Base-by-base conservation (phyloP, 2,113 vertebrate species). In the Sprattus sprattus region DNA sequence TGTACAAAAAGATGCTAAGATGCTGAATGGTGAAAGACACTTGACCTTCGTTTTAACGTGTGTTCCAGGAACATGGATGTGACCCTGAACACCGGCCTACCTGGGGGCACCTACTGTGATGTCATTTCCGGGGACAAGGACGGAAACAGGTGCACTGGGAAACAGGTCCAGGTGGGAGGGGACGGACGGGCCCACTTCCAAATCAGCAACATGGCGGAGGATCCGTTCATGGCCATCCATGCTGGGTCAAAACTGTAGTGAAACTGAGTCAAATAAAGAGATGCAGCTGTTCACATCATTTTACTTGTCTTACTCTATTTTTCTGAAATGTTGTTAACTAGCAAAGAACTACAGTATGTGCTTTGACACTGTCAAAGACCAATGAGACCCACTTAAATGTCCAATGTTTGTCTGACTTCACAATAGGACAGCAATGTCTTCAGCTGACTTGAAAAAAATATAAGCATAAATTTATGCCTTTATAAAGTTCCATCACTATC, bases 81-180 rank as follows among this genome's bases (percentile, higher is more conserved):
- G 25, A 89, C 86, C 57, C 89, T 99, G 85, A 95, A 95, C 93
- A 99, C 97, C 0, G 97, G 97, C 80, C 94, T 99, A 90, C 95
- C 96, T n/a, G 91, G 90, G 81, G 97, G 97, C 18, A 96, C 95
- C 82, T 99, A 99, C 87, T 98, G 97, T 82, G 98, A 99, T 32
- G 91, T 99, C 45, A 97, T 99, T 86, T 99, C 98, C 45, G 97
- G 97, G 32, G 92, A 97, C 85, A 99, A 98, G 60, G 91, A 96
- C 16, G 82, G 82, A 15, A 83, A 45, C 52, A 2, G 1, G 0
- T 99, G 98, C 88, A 96, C 96, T 1, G 97, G 97, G 84, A 95
- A 94, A 87, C 88, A 95, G 89, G 91, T 99, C 81, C 11, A 81
- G 0, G 96, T 99, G 71, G 94, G 92, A 0, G 16, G 9, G 1